These are phyloP conservation scores for Trachymyrmex septentrionalis DNA, from an alignment of 1,140 invertebrate genomes.

Conservation along the genomic window DNA sequence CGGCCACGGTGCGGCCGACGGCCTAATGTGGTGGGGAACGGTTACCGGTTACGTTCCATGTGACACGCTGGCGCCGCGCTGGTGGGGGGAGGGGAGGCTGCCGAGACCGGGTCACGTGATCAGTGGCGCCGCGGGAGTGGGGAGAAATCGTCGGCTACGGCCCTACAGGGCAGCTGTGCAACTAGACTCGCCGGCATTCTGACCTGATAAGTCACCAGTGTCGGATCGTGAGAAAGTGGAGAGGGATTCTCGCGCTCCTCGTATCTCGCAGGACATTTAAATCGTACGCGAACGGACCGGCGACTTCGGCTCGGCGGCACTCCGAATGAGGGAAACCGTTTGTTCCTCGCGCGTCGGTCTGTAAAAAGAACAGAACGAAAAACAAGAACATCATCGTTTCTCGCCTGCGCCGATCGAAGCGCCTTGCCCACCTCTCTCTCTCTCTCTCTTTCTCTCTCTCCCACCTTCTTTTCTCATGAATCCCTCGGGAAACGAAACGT, in stretches of 20 bases:
- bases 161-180: constrained; percentile 26
- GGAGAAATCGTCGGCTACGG: constrained; percentile 37
- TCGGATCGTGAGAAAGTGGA: constrained; percentile 80
- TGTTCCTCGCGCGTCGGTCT: background rate
- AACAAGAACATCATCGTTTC: background rate
- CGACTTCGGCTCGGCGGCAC: background rate
- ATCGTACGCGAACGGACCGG: constrained; percentile 42
- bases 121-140: constrained; percentile 60
- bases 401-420: background rate
- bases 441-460: constrained; percentile 21
- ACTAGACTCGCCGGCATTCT: constrained; percentile 80
- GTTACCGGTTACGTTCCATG: constrained; percentile 61
- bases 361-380: background rate
- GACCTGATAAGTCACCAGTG: constrained; percentile 85
- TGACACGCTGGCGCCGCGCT: constrained; percentile 70
- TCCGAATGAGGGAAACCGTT: constrained; percentile 19
- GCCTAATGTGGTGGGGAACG: constrained; percentile 28
- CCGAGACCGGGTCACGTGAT: constrained; percentile 50
- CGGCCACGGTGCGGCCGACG: too few species aligned
- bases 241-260: constrained; percentile 41
- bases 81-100: constrained; percentile 49
- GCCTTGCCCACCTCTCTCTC: background rate
- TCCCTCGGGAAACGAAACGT: constrained; percentile 30
- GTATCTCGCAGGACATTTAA: constrained; percentile 71
- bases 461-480: constrained; percentile 7